Percentiles rank a stretch among this genome's conserved stretches.
These are phyloP conservation scores for Phoxinus dragarum DNA, from an alignment of 2,797 vertebrate genomes.

Conservation along the genomic window DNA sequence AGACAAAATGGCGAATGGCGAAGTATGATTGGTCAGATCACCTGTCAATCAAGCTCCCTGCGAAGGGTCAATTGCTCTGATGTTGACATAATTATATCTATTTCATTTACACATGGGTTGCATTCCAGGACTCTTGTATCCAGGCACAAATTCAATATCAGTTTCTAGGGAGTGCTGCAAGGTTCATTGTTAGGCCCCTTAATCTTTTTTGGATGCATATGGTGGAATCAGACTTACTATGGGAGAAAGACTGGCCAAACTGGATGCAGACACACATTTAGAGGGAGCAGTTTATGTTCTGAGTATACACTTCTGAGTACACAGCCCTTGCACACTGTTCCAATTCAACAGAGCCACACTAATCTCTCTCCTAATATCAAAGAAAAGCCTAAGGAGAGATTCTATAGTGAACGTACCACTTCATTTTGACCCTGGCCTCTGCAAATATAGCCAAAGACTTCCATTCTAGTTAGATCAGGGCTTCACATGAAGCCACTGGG, in stretches of 20 bases:
- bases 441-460: conserved; percentile 25
- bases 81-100: not conserved
- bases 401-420: conserved; percentile 25
- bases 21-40: too few species aligned
- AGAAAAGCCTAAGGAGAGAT: not conserved
- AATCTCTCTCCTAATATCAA: conserved; percentile 21
- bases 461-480: not conserved
- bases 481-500: conserved; percentile 3
- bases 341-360: conserved; percentile 15
- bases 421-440: conserved; percentile 19
- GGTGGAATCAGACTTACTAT: conserved; percentile 23
- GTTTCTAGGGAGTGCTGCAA: conserved; percentile 9
- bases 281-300: not conserved
- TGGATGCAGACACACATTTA: too few species aligned
- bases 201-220: too few species aligned
- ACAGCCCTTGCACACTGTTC: not conserved
- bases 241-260: conserved; percentile 22
- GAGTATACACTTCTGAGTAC: not conserved
- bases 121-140: not conserved
- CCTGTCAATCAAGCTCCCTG: too few species aligned
- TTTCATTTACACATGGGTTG: not conserved
- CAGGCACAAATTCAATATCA: not conserved
- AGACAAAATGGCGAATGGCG: too few species aligned
- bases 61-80: too few species aligned
- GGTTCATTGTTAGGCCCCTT: conserved; percentile 12